These are phyloP conservation scores for Pentamera pediparva DNA, from an alignment of 53 echinoderm and acorn worm species.

Conservation along the genomic window DNA sequence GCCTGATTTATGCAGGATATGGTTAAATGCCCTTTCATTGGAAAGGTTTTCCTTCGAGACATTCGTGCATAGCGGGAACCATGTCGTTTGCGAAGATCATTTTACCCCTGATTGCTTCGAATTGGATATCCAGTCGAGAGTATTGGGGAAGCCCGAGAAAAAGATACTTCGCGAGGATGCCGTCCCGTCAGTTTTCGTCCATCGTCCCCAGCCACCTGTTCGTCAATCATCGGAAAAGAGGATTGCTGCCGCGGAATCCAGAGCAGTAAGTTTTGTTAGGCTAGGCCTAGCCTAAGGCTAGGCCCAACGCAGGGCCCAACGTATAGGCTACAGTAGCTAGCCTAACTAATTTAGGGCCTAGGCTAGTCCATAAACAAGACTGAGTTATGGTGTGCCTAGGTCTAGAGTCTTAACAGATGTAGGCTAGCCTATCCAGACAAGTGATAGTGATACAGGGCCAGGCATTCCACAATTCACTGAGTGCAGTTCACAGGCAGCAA, in stretches of 20 bases:
- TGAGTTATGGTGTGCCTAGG: too few species aligned
- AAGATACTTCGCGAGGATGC: conserved; percentile 46
- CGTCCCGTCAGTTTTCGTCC: conserved; percentile 38
- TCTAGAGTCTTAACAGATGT: too few species aligned
- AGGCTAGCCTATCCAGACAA: too few species aligned
- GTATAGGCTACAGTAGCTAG: too few species aligned
- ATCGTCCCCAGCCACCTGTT: conserved; percentile 11
- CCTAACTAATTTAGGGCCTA: too few species aligned
- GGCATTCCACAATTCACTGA: too few species aligned
- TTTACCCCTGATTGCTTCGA: conserved; percentile 43
- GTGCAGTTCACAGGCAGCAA: too few species aligned
- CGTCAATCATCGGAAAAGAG: not conserved
- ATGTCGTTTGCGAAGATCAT: conserved; percentile 52
- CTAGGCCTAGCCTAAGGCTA: too few species aligned
- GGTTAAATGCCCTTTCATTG: conserved; percentile 37
- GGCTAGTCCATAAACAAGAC: too few species aligned
- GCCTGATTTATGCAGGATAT: conserved; percentile 36
- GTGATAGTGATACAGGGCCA: too few species aligned
- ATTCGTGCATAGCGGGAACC: conserved; percentile 17
- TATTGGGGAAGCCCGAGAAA: conserved; percentile 15
- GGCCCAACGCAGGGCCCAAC: too few species aligned
- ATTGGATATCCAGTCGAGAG: conserved; percentile 36
- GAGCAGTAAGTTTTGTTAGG: conserved; percentile 14
- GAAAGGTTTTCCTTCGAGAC: conserved; percentile 38
- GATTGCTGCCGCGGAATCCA: conserved; percentile 1